Evolutionary conservation across 2,113 vertebrate genomes (phyloP).

Genomic region (Oryzias melastigma): DNA sequence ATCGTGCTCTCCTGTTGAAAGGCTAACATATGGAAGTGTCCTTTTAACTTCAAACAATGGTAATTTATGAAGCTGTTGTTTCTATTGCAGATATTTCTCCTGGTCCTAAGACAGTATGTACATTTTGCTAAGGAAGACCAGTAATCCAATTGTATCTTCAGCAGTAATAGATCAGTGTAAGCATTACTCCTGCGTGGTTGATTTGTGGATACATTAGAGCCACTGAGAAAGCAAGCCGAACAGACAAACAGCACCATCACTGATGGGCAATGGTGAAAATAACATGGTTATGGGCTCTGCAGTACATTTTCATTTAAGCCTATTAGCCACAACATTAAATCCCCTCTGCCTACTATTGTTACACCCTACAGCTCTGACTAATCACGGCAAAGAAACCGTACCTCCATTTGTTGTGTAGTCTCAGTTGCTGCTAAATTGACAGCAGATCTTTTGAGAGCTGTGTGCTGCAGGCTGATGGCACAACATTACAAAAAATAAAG

Average conservation of each 20-base stretch:
- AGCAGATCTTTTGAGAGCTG: neutral
- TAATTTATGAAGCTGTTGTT: constrained; percentile 19
- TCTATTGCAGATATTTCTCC: constrained; percentile 9
- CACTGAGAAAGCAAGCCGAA: constrained; percentile 40
- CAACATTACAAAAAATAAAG: too few species aligned
- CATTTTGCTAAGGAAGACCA: constrained; percentile 24
- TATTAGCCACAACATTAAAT: constrained; percentile 2
- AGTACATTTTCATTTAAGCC: constrained; percentile 34
- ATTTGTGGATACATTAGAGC: constrained; percentile 68
- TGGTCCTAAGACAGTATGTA: constrained; percentile 33
- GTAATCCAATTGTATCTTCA: constrained; percentile 52
- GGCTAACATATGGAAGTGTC: constrained; percentile 16
- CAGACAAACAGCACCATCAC: constrained; percentile 54
- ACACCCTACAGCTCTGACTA: neutral
- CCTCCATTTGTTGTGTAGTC: too few species aligned
- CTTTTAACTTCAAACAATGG: constrained; percentile 35
- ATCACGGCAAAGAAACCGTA: neutral
- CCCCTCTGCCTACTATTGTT: neutral
- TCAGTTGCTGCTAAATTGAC: neutral
- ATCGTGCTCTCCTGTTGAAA: constrained; percentile 19
- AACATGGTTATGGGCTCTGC: constrained; percentile 53
- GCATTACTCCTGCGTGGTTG: constrained; percentile 48
- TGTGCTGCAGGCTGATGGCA: neutral
- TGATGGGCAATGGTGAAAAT: constrained; percentile 56
- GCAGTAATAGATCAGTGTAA: constrained; percentile 55